These are phyloP conservation scores for Polyodon spathula DNA, from an alignment of 2,113 vertebrate species.

Conservation along the genomic window DNA sequence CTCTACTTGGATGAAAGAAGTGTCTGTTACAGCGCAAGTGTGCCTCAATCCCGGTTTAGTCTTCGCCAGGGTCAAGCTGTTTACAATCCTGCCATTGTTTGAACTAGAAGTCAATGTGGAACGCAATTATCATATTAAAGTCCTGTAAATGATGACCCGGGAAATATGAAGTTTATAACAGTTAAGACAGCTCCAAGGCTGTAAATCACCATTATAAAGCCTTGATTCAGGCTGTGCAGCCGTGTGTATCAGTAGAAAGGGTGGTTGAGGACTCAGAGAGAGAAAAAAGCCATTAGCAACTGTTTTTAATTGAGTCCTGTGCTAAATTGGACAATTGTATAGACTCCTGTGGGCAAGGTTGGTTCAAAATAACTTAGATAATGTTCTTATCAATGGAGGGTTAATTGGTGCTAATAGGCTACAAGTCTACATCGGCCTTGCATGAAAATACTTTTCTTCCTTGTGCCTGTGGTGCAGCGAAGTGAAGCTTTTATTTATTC, in stretches of 20 bases:
- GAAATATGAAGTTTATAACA: conserved; percentile 9
- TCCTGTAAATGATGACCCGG: conserved; percentile 16
- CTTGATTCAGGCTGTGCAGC: background rate
- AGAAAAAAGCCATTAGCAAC: background rate
- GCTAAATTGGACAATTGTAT: background rate
- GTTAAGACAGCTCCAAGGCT: background rate
- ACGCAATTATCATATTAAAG: conserved; percentile 33
- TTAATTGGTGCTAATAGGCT: no score
- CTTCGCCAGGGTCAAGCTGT: conserved; percentile 37
- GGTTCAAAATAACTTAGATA: no score
- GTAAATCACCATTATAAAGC: background rate
- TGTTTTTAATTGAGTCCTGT: background rate
- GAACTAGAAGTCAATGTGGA: conserved; percentile 24
- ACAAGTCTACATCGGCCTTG: no score
- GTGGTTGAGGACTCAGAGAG: background rate
- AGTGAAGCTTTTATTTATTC: no score
- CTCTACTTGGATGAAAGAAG: background rate
- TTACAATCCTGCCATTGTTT: conserved; percentile 47
- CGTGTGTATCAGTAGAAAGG: background rate
- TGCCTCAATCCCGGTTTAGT: conserved; percentile 28
- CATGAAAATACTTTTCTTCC: no score
- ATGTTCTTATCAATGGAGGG: no score
- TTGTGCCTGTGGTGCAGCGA: no score
- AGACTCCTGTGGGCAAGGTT: background rate
- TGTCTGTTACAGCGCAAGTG: background rate